Percentiles rank a stretch among this genome's conserved stretches.
Evolutionary conservation across 2,888 invertebrate species (phyloP).

Genomic region (Muscina levida): DNA sequence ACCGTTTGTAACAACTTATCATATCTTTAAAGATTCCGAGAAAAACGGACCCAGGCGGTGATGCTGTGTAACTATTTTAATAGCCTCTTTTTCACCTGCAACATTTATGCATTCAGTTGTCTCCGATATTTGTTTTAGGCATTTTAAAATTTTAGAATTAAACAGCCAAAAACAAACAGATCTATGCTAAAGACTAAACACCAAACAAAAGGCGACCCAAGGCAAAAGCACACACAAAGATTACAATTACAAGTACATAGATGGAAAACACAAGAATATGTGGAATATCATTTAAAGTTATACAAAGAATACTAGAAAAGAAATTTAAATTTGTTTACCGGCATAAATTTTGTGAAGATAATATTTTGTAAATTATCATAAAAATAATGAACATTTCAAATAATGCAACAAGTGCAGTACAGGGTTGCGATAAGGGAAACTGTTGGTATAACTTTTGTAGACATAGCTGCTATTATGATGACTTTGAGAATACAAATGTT

Average conservation of each 20-base stretch:
- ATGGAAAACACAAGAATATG: too few relatives aligned
- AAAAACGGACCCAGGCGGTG: not conserved
- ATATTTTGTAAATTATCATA: too few relatives aligned
- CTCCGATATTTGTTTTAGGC: not conserved
- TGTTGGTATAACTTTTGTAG: too few relatives aligned
- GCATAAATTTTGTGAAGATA: too few relatives aligned
- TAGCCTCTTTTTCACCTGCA: conserved; percentile 13
- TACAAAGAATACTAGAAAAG: not conserved
- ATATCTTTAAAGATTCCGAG: conserved; percentile 46
- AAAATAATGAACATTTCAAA: too few relatives aligned
- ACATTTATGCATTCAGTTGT: not conserved
- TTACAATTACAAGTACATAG: too few relatives aligned
- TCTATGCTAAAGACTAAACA: not conserved
- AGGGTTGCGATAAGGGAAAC: too few relatives aligned
- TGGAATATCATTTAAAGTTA: not conserved
- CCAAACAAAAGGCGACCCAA: conserved; percentile 12
- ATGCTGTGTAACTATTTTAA: not conserved
- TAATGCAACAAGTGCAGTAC: too few relatives aligned
- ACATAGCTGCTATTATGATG: too few relatives aligned
- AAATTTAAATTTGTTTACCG: not conserved
- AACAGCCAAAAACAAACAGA: conserved; percentile 45
- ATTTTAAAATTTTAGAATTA: conserved; percentile 42
- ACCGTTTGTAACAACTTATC: conserved; percentile 56
- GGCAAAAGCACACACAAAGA: conserved; percentile 10
- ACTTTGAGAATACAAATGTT: too few relatives aligned